phyloP scores from a whole-genome alignment of 2,888 invertebrate species.

The Malthinus flaveolus region DNA sequence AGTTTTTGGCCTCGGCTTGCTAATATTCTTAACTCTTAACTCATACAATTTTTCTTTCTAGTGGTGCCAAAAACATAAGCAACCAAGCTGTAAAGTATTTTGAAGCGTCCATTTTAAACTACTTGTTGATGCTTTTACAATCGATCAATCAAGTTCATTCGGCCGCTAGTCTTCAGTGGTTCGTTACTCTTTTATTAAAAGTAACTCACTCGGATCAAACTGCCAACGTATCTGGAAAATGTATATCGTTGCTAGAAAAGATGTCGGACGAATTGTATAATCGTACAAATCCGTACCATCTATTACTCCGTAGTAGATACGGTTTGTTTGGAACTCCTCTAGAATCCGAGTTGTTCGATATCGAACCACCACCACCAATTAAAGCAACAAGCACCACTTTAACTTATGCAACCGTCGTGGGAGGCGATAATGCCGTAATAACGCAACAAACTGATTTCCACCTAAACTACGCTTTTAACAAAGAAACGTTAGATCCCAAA shows the following conservation, averaged over 20 bases:
- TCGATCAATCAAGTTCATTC: constrained; percentile 72
- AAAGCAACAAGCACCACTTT: constrained; percentile 65
- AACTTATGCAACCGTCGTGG: constrained; percentile 64
- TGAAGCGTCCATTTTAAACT: constrained; percentile 67
- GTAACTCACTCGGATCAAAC: constrained; percentile 48
- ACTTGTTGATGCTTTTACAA: constrained; percentile 71
- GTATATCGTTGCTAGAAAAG: constrained; percentile 67
- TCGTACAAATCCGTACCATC: constrained; percentile 76
- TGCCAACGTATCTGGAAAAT: constrained; percentile 55
- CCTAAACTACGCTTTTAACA: constrained; percentile 45
- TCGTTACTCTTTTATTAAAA: constrained; percentile 65
- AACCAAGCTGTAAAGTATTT: constrained; percentile 64
- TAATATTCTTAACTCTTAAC: neutral
- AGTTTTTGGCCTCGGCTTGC: no score
- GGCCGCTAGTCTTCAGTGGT: constrained; percentile 85
- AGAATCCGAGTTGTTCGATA: constrained; percentile 82
- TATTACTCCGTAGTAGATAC: constrained; percentile 80
- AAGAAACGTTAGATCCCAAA: constrained; percentile 51
- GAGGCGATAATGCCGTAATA: constrained; percentile 53
- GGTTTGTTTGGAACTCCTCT: constrained; percentile 89
- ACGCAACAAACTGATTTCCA: constrained; percentile 40
- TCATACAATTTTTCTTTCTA: constrained; percentile 47
- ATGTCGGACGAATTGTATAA: constrained; percentile 71
- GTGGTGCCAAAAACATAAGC: constrained; percentile 72
- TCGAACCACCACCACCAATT: constrained; percentile 74